Percentiles rank a stretch among this genome's conserved stretches.
phyloP scores from a whole-genome alignment of 2,113 vertebrate species.

The Tupaia tana region DNA sequence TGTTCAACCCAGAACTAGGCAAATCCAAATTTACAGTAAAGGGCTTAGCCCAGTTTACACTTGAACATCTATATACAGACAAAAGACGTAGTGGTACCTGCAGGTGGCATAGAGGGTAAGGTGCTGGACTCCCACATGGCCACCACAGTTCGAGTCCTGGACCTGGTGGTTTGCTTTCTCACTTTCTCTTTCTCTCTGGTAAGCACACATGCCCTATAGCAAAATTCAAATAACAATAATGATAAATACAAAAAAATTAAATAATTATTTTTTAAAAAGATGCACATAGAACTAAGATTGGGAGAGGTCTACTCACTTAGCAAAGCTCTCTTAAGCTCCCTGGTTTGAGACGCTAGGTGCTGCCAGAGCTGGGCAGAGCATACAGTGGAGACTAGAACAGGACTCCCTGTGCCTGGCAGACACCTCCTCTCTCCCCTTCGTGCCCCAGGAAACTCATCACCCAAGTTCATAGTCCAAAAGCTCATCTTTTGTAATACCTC shows the following conservation, averaged over 20 bases:
- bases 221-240: too few species aligned
- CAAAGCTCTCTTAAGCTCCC: background rate
- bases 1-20: background rate
- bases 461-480: background rate
- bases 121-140: too few species aligned
- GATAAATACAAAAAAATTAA: too few species aligned
- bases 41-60: background rate
- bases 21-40: background rate
- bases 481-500: background rate
- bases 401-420: background rate
- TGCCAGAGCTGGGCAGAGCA: background rate
- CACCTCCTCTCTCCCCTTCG: background rate
- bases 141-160: too few species aligned
- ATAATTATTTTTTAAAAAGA: too few species aligned
- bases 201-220: too few species aligned
- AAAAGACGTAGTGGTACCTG: background rate
- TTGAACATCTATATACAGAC: background rate
- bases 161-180: too few species aligned
- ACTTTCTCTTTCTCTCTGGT: too few species aligned
- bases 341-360: background rate
- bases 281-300: background rate
- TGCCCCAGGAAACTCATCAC: background rate
- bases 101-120: too few species aligned
- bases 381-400: background rate
- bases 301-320: background rate